A percentile compares a stretch with the other conserved stretches of the same genome.
These are phyloP conservation scores for Thunnus maccoyii DNA, from an alignment of 2,113 vertebrate genomes.

Conservation along the genomic window DNA sequence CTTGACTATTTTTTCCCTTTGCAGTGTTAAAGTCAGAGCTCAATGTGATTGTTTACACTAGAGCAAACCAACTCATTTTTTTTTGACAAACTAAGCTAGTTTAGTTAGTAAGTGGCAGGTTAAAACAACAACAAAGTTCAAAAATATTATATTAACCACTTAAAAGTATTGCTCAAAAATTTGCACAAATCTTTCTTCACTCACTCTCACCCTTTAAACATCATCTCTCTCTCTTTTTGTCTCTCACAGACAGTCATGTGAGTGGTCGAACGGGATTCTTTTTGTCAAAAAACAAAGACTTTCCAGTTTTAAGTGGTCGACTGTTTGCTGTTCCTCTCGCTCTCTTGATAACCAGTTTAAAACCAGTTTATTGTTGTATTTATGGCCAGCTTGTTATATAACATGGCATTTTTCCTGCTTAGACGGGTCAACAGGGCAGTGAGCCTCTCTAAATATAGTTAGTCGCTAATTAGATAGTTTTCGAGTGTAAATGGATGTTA, in stretches of 20 bases:
- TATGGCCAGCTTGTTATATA: not conserved
- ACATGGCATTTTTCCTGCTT: not conserved
- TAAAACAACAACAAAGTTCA: not conserved
- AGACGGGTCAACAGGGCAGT: not conserved
- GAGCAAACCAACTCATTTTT: too few relatives aligned
- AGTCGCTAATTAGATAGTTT: not conserved
- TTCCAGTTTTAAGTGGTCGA: not conserved
- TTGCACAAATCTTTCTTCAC: not conserved
- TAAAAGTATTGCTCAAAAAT: not conserved
- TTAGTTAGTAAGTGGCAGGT: too few relatives aligned
- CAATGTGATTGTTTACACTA: too few relatives aligned
- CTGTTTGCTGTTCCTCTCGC: not conserved
- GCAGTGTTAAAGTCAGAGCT: too few relatives aligned
- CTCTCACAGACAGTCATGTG: too few relatives aligned
- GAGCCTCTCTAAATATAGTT: not conserved
- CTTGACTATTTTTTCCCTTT: not conserved
- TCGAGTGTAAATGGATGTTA: not conserved
- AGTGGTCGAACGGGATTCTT: slow-evolving; percentile 2
- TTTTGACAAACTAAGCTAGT: too few relatives aligned
- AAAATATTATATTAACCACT: not conserved
- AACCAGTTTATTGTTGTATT: slow-evolving; percentile 18
- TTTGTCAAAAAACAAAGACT: not conserved
- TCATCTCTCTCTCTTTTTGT: not conserved
- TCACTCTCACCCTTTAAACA: too few relatives aligned
- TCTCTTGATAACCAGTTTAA: slow-evolving; percentile 12